Conservation (phyloP, 1,140 invertebrate species). For the Oryzaephilus surinamensis region DNA sequence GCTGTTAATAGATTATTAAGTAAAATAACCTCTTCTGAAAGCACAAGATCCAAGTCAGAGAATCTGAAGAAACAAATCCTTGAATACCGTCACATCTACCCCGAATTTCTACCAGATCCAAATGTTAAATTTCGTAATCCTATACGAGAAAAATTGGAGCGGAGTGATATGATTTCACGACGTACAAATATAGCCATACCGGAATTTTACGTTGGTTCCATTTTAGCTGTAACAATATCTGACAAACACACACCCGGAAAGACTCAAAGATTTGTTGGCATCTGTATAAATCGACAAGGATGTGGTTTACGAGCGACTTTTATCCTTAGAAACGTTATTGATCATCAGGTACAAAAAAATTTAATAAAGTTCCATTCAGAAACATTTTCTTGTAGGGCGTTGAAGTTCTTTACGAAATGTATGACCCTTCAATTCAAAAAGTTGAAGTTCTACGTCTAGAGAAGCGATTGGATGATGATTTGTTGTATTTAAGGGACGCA, state of each 20-base stretch:
- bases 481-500: slow-evolving; percentile 90
- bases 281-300: slow-evolving; percentile 80
- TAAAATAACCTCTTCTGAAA: no score
- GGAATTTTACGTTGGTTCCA: slow-evolving; percentile 94
- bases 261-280: slow-evolving; percentile 85
- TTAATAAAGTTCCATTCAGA: not conserved
- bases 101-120: slow-evolving; percentile 90
- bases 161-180: slow-evolving; percentile 85
- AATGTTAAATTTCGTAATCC: slow-evolving; percentile 65
- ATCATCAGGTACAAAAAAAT: slow-evolving; percentile 54
- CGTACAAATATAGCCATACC: slow-evolving; percentile 78
- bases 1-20: no score
- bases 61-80: slow-evolving; percentile 17
- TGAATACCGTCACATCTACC: slow-evolving; percentile 69
- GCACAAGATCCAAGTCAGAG: slow-evolving; percentile 8
- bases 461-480: slow-evolving; percentile 82
- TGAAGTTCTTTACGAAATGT: slow-evolving; percentile 81
- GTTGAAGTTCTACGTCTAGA: slow-evolving; percentile 88
- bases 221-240: slow-evolving; percentile 83
- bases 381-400: slow-evolving; percentile 20
- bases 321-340: slow-evolving; percentile 85
- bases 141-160: slow-evolving; percentile 79
- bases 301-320: slow-evolving; percentile 76
- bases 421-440: slow-evolving; percentile 84
- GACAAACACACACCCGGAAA: slow-evolving; percentile 82